Conservation (phyloP, 2,888 invertebrate genomes). For the Ganaspis brasiliensis region DNA sequence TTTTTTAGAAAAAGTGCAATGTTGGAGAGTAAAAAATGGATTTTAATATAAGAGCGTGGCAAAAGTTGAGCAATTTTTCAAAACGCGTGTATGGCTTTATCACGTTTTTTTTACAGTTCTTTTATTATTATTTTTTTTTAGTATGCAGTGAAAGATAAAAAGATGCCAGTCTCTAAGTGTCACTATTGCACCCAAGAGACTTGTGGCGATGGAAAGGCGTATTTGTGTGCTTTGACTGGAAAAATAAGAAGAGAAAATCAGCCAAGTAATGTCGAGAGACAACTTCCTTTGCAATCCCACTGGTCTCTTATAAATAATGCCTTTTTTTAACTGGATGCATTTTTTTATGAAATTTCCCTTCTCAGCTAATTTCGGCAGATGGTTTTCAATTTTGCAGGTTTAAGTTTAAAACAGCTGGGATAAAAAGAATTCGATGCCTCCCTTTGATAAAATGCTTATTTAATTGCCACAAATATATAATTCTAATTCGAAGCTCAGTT, state of each 20-base stretch:
- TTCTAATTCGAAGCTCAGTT: too few species aligned
- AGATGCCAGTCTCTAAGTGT: slow-evolving; percentile 29
- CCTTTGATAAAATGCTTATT: too few species aligned
- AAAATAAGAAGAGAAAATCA: slow-evolving; percentile 37
- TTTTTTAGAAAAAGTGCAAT: too few species aligned
- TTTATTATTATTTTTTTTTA: slow-evolving; percentile 14
- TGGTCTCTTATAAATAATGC: slow-evolving; percentile 5
- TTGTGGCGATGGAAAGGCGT: slow-evolving; percentile 37
- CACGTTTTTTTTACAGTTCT: neutral
- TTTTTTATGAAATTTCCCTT: neutral
- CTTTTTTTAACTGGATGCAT: slow-evolving; percentile 27
- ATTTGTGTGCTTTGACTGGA: slow-evolving; percentile 36
- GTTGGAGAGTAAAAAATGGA: neutral
- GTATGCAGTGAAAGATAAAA: slow-evolving; percentile 33
- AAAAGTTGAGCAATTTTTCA: neutral
- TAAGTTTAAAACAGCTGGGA: too few species aligned
- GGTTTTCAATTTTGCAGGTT: neutral
- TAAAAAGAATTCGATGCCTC: too few species aligned
- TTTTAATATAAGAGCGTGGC: neutral
- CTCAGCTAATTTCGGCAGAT: neutral
- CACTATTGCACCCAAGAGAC: slow-evolving; percentile 28
- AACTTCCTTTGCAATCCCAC: slow-evolving; percentile 24
- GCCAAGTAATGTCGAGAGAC: slow-evolving; percentile 26
- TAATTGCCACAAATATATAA: too few species aligned
- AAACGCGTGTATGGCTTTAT: neutral